Base-by-base conservation (phyloP, 2,797 vertebrate species). In the Astyanax mexicanus region DNA sequence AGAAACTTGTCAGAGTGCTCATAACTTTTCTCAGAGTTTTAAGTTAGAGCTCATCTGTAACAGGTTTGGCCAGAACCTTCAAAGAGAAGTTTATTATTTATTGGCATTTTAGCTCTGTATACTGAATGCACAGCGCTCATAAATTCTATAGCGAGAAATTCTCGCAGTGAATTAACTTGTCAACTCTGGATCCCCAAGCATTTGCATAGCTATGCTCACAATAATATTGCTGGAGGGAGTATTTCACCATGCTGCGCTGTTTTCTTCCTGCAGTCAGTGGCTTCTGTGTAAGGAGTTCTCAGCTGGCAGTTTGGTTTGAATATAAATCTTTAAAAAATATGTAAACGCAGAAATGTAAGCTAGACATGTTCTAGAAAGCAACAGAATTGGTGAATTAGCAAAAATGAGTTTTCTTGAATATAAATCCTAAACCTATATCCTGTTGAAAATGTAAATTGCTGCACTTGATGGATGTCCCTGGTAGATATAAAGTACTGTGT, bases 1-100 rank as follows among this genome's bases (percentile, higher is more conserved):
- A 57, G 29, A 67, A 37, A 45, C 21, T 38, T 44, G 57, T 71
- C 47, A 72, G 32, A 6, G 23, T 17, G 42, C 11, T 25, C 38
- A 57, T 29, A 75, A 62, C 13, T 49, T 27, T 61, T 27, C 52
- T 15, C 17, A 52, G 23, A 75, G 60, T 38, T 66, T 51, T 52
- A 72, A 9, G 62, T 52, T 38, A 54, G 32, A 45, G 6, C 44
- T 29, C 47, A 52, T 68, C n/a, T 19, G 29, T 23, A 25, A 21
- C 51, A 42, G 9, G 12, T 44, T 44, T 32, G 25, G 21, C 23
- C 12, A n/a, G 21, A 25, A 42, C 60, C 17, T 60, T 75, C 27
- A 58, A 45, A 45, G 29, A 32, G 27, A 35, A 38, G 8, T 21
- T 17, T 23, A 15, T 54, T 68, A 45, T 66, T 66, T 66, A 66